A percentile compares a stretch with the other conserved stretches of the same genome.
These are phyloP conservation scores for Alosa sapidissima DNA, from an alignment of 2,797 vertebrate species.

Conservation along the genomic window DNA sequence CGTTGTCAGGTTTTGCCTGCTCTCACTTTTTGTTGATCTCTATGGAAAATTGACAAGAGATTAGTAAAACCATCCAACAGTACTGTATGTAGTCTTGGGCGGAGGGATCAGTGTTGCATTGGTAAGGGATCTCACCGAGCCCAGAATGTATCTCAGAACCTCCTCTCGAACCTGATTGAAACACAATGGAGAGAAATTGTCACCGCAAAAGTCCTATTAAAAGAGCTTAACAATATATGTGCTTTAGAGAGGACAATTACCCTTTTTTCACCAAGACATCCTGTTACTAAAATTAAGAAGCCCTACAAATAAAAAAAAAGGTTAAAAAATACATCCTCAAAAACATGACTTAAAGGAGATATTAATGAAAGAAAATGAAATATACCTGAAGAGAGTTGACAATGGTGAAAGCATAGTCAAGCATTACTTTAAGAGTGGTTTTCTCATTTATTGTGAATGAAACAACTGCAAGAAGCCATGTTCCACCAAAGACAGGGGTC, in stretches of 20 bases:
- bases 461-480: constrained; percentile 75
- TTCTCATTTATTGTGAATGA: constrained; percentile 33
- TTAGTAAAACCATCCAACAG: neutral
- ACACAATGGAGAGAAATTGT: neutral
- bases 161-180: constrained; percentile 10
- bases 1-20: constrained; percentile 8
- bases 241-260: neutral
- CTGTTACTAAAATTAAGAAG: constrained; percentile 22
- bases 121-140: neutral
- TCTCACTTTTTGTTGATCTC: constrained; percentile 9
- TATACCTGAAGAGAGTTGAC: constrained; percentile 82
- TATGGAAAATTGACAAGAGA: neutral
- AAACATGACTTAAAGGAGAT: neutral
- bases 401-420: constrained; percentile 71
- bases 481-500: constrained; percentile 79
- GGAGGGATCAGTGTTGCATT: neutral
- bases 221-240: neutral
- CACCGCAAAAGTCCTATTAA: neutral
- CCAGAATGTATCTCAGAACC: neutral
- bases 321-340: neutral
- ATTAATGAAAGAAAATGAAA: neutral
- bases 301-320: neutral
- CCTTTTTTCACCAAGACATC: neutral
- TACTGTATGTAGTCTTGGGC: neutral
- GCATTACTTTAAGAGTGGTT: rapidly evolving